These are phyloP conservation scores for Labia minor DNA, from an alignment of 2,888 invertebrate species.

Conservation along the genomic window DNA sequence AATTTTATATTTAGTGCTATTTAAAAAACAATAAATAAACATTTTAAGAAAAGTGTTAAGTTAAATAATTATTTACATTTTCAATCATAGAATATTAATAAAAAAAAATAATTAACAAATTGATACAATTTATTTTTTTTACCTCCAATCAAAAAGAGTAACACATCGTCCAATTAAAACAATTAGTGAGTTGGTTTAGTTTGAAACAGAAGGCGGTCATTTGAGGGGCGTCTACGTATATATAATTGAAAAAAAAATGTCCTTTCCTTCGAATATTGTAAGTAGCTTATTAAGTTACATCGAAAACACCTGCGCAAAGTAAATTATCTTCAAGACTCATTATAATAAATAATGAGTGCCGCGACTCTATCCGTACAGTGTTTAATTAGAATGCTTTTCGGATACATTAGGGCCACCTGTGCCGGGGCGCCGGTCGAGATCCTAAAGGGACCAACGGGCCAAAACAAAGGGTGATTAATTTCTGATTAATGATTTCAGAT, in stretches of 20 bases:
- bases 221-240: too few relatives aligned
- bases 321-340: conserved; percentile 13
- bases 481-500: not conserved
- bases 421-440: not conserved
- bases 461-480: conserved; percentile 3
- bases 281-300: conserved; percentile 13
- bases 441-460: not conserved
- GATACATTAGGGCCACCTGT: conserved; percentile 7
- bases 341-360: conserved; percentile 4
- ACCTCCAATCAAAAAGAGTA: too few relatives aligned
- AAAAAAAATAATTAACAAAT: too few relatives aligned
- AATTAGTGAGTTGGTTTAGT: too few relatives aligned
- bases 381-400: conserved; percentile 13
- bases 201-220: too few relatives aligned
- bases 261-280: conserved; percentile 5
- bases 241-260: not conserved
- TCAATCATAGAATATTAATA: too few relatives aligned
- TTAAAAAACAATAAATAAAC: too few relatives aligned
- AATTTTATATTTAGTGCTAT: too few relatives aligned
- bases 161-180: too few relatives aligned
- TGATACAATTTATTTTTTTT: too few relatives aligned
- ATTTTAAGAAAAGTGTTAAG: too few relatives aligned
- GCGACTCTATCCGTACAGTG: conserved; percentile 13
- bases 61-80: too few relatives aligned
- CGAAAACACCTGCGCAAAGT: conserved; percentile 8